These are phyloP conservation scores for Periophthalmodon schlosseri DNA, from an alignment of 2,113 vertebrate species.

Conservation along the genomic window DNA sequence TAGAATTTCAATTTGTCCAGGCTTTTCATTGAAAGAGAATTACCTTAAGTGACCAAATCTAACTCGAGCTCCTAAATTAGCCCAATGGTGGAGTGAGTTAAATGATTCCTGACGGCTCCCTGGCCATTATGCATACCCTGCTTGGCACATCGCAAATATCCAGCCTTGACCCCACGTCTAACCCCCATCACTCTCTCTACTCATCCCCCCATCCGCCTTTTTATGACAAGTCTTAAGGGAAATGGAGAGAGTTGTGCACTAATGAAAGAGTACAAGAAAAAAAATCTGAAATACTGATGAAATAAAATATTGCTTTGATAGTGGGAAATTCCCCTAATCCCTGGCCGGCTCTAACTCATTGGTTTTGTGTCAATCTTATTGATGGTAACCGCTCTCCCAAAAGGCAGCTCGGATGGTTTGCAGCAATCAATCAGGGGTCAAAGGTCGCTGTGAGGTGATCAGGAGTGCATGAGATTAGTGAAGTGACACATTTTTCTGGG, in stretches of 20 bases:
- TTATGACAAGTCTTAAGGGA: slow-evolving; percentile 9
- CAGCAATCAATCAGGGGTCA: not conserved
- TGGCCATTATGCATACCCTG: slow-evolving; percentile 56
- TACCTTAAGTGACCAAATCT: slow-evolving; percentile 68
- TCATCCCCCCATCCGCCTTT: not conserved
- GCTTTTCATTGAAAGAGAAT: slow-evolving; percentile 66
- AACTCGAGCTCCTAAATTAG: slow-evolving; percentile 61
- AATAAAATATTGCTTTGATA: slow-evolving; percentile 9
- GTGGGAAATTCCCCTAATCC: not conserved
- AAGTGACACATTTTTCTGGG: not conserved
- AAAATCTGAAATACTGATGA: not conserved
- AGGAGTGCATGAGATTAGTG: slow-evolving; percentile 1
- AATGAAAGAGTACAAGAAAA: not conserved
- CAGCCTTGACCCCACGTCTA: slow-evolving; percentile 55
- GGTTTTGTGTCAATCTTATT: not conserved
- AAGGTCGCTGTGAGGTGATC: not conserved
- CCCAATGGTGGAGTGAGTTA: slow-evolving; percentile 53
- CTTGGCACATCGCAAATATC: slow-evolving; percentile 46
- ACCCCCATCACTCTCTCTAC: slow-evolving; percentile 25
- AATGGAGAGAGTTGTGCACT: not conserved
- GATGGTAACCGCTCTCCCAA: not conserved
- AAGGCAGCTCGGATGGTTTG: not conserved
- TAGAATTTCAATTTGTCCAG: slow-evolving; percentile 57
- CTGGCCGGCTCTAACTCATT: not conserved
- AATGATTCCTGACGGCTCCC: slow-evolving; percentile 62